Evolutionary conservation across 2,888 invertebrate genomes (phyloP).

Genomic region (Nipponacmea schrenckii): DNA sequence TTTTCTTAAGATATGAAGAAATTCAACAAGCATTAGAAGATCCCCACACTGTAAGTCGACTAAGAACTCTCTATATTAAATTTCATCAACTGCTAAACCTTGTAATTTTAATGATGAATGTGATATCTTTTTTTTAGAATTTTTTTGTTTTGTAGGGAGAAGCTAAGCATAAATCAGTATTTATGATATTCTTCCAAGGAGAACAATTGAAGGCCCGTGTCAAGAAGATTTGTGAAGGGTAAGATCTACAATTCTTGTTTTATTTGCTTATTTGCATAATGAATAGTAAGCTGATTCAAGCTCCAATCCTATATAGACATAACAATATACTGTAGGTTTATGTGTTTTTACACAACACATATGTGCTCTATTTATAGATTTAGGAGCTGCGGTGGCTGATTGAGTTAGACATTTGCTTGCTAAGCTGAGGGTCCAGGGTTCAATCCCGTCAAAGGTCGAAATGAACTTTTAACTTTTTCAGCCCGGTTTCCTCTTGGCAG

Average conservation of each 20-base stretch:
- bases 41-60: slow-evolving; percentile 84
- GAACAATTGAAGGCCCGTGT: slow-evolving; percentile 96
- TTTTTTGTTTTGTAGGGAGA: slow-evolving; percentile 79
- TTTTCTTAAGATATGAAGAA: slow-evolving; percentile 94
- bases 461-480: too few relatives aligned
- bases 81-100: not conserved
- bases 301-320: too few relatives aligned
- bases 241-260: slow-evolving; percentile 30
- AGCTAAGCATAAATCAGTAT: slow-evolving; percentile 94
- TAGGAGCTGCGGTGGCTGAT: too few relatives aligned
- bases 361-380: too few relatives aligned
- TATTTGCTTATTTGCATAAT: too few relatives aligned
- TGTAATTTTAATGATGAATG: not conserved
- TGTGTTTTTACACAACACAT: too few relatives aligned
- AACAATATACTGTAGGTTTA: too few relatives aligned
- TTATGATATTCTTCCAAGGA: slow-evolving; percentile 83
- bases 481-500: too few relatives aligned
- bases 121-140: not conserved
- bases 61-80: not conserved
- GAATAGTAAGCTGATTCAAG: too few relatives aligned
- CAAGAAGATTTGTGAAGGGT: slow-evolving; percentile 98
- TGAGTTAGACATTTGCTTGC: too few relatives aligned
- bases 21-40: slow-evolving; percentile 93
- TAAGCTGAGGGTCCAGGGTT: too few relatives aligned
- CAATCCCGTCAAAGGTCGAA: too few relatives aligned